Percentiles rank a stretch among this genome's conserved stretches.
phyloP scores from a whole-genome alignment of 2,113 vertebrate species.

The Saguinus midas region DNA sequence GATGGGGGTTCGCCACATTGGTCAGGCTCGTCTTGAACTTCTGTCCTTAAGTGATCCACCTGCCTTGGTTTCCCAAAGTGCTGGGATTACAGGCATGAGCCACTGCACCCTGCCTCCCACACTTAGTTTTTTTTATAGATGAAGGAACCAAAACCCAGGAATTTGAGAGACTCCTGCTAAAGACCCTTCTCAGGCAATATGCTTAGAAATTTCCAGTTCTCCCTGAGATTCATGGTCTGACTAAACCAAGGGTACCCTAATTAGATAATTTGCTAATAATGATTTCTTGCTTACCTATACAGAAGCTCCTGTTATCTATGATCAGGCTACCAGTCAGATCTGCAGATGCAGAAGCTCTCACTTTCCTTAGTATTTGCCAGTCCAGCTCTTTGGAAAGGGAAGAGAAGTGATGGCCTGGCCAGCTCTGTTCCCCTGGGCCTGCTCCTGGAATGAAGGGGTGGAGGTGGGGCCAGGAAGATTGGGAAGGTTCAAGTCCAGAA shows the following conservation, averaged over 20 bases:
- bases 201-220: not conserved
- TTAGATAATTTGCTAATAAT: not conserved
- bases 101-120: no score
- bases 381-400: not conserved
- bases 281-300: not conserved
- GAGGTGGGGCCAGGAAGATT: not conserved
- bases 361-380: not conserved
- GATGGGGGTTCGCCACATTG: no score
- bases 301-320: not conserved
- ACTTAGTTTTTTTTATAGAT: not conserved
- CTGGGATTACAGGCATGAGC: no score
- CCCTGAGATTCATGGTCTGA: not conserved
- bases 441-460: not conserved
- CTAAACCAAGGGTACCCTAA: not conserved
- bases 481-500: not conserved
- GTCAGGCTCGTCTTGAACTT: no score
- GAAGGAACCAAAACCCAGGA: not conserved
- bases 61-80: no score
- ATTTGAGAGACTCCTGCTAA: not conserved
- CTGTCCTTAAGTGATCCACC: no score
- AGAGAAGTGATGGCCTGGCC: not conserved
- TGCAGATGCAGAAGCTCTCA: not conserved
- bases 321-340: not conserved
- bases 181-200: not conserved
- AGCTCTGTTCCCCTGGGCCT: not conserved